Evolutionary conservation across 92 coral and sea anemone species (phyloP), one percentile per base, ranked within the genome.

Genomic region (Parazoanthus atlanticus): DNA sequence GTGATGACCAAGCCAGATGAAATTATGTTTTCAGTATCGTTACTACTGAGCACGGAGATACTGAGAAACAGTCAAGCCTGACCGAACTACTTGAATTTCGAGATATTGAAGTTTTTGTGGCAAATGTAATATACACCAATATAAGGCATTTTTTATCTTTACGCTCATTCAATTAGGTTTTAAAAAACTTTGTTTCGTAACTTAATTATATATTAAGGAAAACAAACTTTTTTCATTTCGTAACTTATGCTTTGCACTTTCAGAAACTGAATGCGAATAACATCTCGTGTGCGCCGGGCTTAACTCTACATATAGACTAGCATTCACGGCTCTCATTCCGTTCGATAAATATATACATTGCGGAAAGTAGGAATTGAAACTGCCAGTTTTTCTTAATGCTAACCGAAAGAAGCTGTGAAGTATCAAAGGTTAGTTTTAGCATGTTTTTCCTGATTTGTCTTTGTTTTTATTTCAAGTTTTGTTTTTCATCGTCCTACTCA

Each of bases 41-140:
- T n/a, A 71, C 34, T 28, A 71, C 36, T 23, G 31, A 67, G 8
- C 10, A 73, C 36, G 3, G 6, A 25, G 21, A 32, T 73, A 0
- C 77, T 8, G 17, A 36, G 26, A 75, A 11, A 75, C 79, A 75
- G 79, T 21, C 28, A 75, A 36, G 49, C 26, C 26, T 75, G 30
- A 75, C 47, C 16, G 26, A 9, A 32, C 79, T 36, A 75, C 31
- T 75, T 41, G 43, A 74, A 75, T 33, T 33, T 75, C 12, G 47
- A 36, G 46, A 75, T 36, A 36, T 19, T 75, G 15, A 36, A 75
- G 52, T 75, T 75, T 73, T 75, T 75, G 79, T 75, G 79, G 17
- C 79, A n/a, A 36, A 19, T 36, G 31, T 41, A 75, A 75, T 75
- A 75, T 6, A 61, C 69, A 61, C 16, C 69, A 61, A 61, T 61